Percentiles rank a stretch among this genome's conserved stretches.
Evolutionary conservation across 2,888 invertebrate species (phyloP).

Genomic region (Nomada goodeniana): DNA sequence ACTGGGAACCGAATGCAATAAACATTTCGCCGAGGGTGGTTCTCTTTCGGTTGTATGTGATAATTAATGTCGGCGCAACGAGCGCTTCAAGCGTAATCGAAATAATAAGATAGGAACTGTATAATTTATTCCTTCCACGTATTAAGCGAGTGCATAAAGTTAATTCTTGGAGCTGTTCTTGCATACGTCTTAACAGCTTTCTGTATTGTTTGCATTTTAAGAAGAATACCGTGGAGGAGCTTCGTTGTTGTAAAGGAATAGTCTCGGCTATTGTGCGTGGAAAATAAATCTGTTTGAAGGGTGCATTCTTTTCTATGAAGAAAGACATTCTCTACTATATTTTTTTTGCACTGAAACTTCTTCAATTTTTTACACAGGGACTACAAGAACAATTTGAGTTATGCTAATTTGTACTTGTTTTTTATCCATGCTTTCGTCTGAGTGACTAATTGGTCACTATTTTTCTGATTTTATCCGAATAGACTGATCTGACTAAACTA

Average conservation of each 20-base stretch:
- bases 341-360: too few relatives aligned
- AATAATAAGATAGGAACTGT: not conserved
- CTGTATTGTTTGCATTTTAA: not conserved
- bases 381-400: too few relatives aligned
- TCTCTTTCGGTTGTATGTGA: too few relatives aligned
- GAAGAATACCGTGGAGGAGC: not conserved
- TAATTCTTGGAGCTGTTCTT: not conserved
- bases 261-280: not conserved
- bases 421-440: too few relatives aligned
- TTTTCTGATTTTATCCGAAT: too few relatives aligned
- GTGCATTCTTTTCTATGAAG: not conserved
- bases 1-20: too few relatives aligned
- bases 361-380: too few relatives aligned
- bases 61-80: too few relatives aligned
- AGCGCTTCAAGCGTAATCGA: not conserved
- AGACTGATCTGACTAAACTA: too few relatives aligned
- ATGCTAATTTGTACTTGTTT: too few relatives aligned
- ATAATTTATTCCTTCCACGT: not conserved
- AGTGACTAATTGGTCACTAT: too few relatives aligned
- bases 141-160: not conserved
- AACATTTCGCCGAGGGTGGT: too few relatives aligned
- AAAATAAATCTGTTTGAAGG: not conserved
- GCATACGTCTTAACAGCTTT: not conserved
- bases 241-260: not conserved
- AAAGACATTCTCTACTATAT: not conserved